A percentile compares a stretch with the other conserved stretches of the same genome.
Conservation (phyloP, 2,888 invertebrate genomes). For the Thecocarcelia acutangulata region DNA sequence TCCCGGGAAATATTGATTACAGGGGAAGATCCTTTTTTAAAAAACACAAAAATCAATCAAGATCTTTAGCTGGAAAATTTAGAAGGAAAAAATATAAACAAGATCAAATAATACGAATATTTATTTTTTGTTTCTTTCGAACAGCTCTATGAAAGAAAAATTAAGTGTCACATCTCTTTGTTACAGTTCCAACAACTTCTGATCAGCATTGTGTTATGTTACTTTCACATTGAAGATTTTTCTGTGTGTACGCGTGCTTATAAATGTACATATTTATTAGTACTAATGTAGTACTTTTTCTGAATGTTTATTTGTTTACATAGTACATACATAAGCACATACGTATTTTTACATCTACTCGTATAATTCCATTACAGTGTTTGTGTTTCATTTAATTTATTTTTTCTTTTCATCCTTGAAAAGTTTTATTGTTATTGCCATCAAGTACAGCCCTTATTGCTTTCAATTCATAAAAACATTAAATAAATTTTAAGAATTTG, state of each 20-base stretch:
- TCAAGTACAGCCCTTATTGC: conserved; percentile 42
- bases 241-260: background rate
- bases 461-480: conserved; percentile 41
- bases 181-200: no score
- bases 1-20: no score
- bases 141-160: no score
- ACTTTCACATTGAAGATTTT: no score
- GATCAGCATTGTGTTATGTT: no score
- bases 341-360: conserved; percentile 8
- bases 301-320: background rate
- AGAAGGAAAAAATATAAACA: no score
- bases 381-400: background rate
- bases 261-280: conserved; percentile 17
- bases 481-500: conserved; percentile 50
- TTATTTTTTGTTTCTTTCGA: no score
- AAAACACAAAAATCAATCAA: no score
- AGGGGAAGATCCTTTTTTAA: no score
- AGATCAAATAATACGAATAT: no score
- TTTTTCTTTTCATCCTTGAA: conserved; percentile 24
- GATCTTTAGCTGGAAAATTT: no score
- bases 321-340: background rate
- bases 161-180: no score
- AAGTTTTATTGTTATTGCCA: conserved; percentile 59
- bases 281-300: conserved; percentile 19
- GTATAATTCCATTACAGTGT: conserved; percentile 37